Percentiles rank a stretch among this genome's conserved stretches.
Evolutionary conservation across 1,140 invertebrate species (phyloP).

Genomic region (Lasioglossum albipes): DNA sequence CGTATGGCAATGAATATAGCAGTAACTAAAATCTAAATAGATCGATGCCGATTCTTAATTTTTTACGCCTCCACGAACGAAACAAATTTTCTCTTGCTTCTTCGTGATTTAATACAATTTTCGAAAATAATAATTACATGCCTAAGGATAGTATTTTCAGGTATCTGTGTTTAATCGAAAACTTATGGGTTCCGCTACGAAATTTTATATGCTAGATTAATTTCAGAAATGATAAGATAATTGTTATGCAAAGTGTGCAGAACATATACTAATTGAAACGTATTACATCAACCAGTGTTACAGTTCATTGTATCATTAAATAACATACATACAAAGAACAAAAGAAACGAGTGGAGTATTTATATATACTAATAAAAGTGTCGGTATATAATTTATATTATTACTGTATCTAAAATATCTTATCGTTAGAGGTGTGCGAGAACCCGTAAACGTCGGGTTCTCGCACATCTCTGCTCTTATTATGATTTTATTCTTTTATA

Average conservation of each 20-base stretch:
- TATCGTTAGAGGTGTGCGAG: too few relatives aligned
- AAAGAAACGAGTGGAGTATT: constrained; percentile 10
- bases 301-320: constrained; percentile 16
- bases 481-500: constrained; percentile 18
- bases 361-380: constrained; percentile 36
- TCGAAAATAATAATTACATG: constrained; percentile 17
- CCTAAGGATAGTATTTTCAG: constrained; percentile 29
- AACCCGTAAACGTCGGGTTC: too few relatives aligned
- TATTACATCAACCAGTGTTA: constrained; percentile 20
- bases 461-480: neutral
- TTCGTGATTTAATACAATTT: constrained; percentile 4
- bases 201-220: constrained; percentile 27
- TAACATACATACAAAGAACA: constrained; percentile 39
- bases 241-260: constrained; percentile 3
- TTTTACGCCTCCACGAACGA: constrained; percentile 13
- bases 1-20: constrained; percentile 37
- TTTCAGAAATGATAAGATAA: constrained; percentile 16
- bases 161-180: constrained; percentile 17
- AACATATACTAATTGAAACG: constrained; percentile 21
- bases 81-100: constrained; percentile 33
- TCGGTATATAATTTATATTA: constrained; percentile 35
- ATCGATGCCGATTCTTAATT: constrained; percentile 62
- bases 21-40: constrained; percentile 27
- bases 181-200: neutral
- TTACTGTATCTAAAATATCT: constrained; percentile 49